These are phyloP conservation scores for Danio albolineatus DNA, from an alignment of 2,797 vertebrate genomes.

Conservation along the genomic window DNA sequence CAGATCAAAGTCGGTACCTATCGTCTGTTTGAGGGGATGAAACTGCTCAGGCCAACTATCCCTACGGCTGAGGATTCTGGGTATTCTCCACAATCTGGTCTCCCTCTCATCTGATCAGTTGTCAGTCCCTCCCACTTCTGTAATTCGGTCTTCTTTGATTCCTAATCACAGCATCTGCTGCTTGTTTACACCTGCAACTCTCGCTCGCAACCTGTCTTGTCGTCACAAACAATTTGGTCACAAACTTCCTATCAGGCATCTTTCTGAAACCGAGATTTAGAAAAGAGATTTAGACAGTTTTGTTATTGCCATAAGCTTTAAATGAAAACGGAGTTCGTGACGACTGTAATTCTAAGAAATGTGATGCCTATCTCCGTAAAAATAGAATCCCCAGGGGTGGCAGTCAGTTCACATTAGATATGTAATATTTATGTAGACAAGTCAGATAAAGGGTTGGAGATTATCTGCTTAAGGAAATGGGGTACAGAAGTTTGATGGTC, in stretches of 20 bases:
- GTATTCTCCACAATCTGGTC: slow-evolving; percentile 46
- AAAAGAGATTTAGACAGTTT: slow-evolving; percentile 16
- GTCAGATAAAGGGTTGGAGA: slow-evolving; percentile 13
- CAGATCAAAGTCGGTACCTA: slow-evolving; percentile 54
- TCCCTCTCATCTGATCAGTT: slow-evolving; percentile 51
- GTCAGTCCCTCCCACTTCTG: slow-evolving; percentile 43
- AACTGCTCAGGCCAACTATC: slow-evolving; percentile 41
- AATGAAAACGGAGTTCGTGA: slow-evolving; percentile 1
- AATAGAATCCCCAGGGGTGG: slow-evolving; percentile 6
- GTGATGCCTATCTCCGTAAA: neutral
- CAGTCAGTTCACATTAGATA: slow-evolving; percentile 34
- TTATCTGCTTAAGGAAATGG: slow-evolving; percentile 17
- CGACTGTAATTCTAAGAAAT: slow-evolving; percentile 13
- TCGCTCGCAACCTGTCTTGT: slow-evolving; percentile 35
- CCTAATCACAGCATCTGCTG: slow-evolving; percentile 61
- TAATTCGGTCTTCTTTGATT: slow-evolving; percentile 64
- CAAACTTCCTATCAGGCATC: slow-evolving; percentile 13
- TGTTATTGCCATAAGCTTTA: slow-evolving; percentile 21
- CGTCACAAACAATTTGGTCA: slow-evolving; percentile 50
- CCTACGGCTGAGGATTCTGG: slow-evolving; percentile 45
- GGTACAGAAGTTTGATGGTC: neutral
- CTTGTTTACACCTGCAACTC: slow-evolving; percentile 58
- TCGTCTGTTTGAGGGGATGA: slow-evolving; percentile 43
- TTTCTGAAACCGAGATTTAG: neutral
- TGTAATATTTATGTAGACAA: slow-evolving; percentile 19